Evolutionary conservation across 1,140 invertebrate genomes (phyloP).

Genomic region (Drosophila bocki): DNA sequence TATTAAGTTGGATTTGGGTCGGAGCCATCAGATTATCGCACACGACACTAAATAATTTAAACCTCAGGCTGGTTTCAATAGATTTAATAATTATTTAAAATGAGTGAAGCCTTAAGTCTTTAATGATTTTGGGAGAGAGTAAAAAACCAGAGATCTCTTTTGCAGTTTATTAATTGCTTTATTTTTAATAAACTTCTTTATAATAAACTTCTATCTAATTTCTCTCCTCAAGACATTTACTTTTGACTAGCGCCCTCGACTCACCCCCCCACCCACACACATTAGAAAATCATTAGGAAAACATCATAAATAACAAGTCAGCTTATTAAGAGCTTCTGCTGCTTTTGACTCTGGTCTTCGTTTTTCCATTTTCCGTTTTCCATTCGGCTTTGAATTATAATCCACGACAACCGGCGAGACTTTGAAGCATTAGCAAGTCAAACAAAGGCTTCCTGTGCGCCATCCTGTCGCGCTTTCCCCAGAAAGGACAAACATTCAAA

Average conservation of each 20-base stretch:
- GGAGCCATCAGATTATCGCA: conserved; percentile 26
- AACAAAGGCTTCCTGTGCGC: conserved; percentile 46
- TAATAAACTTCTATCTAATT: neutral
- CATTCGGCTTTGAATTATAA: conserved; percentile 32
- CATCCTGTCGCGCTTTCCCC: conserved; percentile 7
- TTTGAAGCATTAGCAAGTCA: conserved; percentile 60
- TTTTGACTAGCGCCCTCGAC: neutral
- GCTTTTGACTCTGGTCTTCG: conserved; percentile 6
- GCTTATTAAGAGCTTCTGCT: conserved; percentile 73
- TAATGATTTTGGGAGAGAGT: neutral
- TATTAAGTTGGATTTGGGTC: conserved; percentile 77
- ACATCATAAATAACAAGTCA: conserved; percentile 82
- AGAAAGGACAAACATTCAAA: conserved; percentile 45
- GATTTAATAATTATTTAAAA: conserved; percentile 4
- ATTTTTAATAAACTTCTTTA: no score
- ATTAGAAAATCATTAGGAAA: conserved; percentile 64
- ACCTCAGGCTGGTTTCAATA: neutral
- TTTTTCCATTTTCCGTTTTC: conserved; percentile 29
- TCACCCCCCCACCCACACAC: neutral
- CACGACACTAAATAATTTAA: conserved; percentile 66
- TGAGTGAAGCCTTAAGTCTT: conserved; percentile 6
- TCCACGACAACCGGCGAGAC: conserved; percentile 37
- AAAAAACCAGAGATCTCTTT: neutral
- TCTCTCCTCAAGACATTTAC: neutral
- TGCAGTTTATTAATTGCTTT: no score